Percentiles rank a stretch among this genome's conserved stretches.
Evolutionary conservation across 2,113 vertebrate genomes (phyloP).

Genomic region (Misgurnus anguillicaudatus): DNA sequence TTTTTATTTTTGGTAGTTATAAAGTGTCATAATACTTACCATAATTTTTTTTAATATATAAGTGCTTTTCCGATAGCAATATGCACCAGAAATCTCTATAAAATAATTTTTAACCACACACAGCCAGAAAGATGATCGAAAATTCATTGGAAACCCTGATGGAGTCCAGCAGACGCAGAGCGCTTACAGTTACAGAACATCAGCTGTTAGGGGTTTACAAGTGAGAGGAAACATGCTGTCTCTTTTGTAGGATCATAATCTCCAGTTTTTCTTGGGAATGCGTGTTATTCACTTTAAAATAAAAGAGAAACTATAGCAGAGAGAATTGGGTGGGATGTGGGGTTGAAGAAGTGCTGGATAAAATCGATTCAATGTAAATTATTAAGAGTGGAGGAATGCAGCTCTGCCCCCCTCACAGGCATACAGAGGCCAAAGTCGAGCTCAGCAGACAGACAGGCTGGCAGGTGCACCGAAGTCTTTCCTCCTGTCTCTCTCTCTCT

Average conservation of each 20-base stretch:
- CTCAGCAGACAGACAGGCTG: conserved; percentile 66
- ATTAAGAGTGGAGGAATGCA: conserved; percentile 92
- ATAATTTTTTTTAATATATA: background rate
- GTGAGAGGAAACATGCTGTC: conserved; percentile 57
- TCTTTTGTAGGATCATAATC: conserved; percentile 58
- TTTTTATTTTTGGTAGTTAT: no score
- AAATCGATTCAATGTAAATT: conserved; percentile 97
- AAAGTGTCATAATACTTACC: no score
- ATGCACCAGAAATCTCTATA: no score
- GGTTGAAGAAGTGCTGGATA: conserved; percentile 73
- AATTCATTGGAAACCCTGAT: background rate
- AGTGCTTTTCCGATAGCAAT: background rate
- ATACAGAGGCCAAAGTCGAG: conserved; percentile 78
- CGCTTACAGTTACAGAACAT: conserved; percentile 36
- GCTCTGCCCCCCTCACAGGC: conserved; percentile 69
- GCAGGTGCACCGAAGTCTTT: conserved; percentile 89
- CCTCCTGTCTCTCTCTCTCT: conserved; percentile 86
- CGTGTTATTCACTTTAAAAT: conserved; percentile 25
- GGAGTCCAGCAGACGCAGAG: background rate
- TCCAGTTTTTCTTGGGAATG: conserved; percentile 64
- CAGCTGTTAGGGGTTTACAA: conserved; percentile 68
- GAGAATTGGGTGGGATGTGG: conserved; percentile 68
- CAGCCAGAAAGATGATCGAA: background rate
- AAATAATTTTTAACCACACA: background rate
- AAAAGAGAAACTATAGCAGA: conserved; percentile 42